Base-by-base conservation (phyloP, 2,113 vertebrate genomes). In the Proteles cristata region DNA sequence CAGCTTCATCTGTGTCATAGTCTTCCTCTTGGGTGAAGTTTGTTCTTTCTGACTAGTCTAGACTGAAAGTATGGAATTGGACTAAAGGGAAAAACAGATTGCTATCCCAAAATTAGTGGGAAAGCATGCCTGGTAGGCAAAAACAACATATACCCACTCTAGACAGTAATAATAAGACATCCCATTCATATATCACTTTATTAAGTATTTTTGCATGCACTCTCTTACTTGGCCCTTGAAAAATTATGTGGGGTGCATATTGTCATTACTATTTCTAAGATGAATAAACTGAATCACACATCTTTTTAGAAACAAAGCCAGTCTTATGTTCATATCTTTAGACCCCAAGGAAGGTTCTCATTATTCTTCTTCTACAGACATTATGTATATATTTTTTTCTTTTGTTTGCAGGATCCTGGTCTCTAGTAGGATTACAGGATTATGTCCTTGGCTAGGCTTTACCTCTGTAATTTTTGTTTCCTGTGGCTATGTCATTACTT, bases 241-340 rank as follows among this genome's bases (percentile, higher is more conserved):
- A 89, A 86, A 55, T n/a, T n/a, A 88, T 55, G 33, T 77, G 61
- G 26, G 55, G 19, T 48, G 35, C n/a, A 35, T 43, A 50, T 4
- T 58, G n/a, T 74, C 61, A 91, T 93, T 90, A 84, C 35, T 68
- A n/a, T 84, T 88, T 89, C 39, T 71, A 85, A 88, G 23, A 71
- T 55, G 19, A 96, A 12, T 74, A 94, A 89, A 89, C 16, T 39
- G 19, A 90, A 63, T 86, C 66, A 53, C 53, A 74, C 11, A 81
- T 50, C 25, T 39, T 90, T 21, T 68, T 77, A 81, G 84, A 74
- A n/a, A 3, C 31, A 95, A 94, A 88, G 35, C 9, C 63, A 90
- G 39, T 68, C 35, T 61, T 68, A 66, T 23, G 71, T 19, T 74
- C 76, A 50, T 93, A 73, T 65, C 58, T 90, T 90, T 88, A 77